Evolutionary conservation across 2,113 vertebrate species (phyloP).

Genomic region (Heterocephalus glaber): DNA sequence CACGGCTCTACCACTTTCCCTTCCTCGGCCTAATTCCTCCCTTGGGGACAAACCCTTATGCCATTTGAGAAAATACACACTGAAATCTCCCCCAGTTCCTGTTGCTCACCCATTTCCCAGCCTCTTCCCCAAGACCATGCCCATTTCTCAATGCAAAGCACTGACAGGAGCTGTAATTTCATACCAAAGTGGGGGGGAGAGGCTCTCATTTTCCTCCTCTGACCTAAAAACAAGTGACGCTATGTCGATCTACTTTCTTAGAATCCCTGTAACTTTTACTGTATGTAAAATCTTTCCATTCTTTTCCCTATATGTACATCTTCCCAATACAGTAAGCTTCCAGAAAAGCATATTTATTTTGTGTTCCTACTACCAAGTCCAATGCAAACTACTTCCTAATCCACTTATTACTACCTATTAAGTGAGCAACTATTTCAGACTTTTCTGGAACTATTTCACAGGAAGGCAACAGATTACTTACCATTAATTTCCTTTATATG

Average conservation of each 20-base stretch:
- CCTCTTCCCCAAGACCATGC: background rate
- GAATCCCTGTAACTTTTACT: background rate
- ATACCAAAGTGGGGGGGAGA: background rate
- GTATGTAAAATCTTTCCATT: background rate
- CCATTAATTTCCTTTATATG: background rate
- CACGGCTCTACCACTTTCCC: background rate
- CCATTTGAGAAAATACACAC: background rate
- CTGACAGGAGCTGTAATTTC: background rate
- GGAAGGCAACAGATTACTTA: background rate
- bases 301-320: background rate
- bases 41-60: background rate
- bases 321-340: background rate
- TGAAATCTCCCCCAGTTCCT: background rate
- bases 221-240: background rate
- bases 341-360: background rate
- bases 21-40: background rate
- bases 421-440: background rate
- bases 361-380: background rate
- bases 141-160: background rate
- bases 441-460: slow-evolving; percentile 6
- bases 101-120: background rate
- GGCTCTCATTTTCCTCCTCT: background rate
- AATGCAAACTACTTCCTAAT: background rate
- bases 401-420: background rate
- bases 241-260: background rate